Conservation (phyloP, 1,140 invertebrate species). For the Diachasma alloeum region DNA sequence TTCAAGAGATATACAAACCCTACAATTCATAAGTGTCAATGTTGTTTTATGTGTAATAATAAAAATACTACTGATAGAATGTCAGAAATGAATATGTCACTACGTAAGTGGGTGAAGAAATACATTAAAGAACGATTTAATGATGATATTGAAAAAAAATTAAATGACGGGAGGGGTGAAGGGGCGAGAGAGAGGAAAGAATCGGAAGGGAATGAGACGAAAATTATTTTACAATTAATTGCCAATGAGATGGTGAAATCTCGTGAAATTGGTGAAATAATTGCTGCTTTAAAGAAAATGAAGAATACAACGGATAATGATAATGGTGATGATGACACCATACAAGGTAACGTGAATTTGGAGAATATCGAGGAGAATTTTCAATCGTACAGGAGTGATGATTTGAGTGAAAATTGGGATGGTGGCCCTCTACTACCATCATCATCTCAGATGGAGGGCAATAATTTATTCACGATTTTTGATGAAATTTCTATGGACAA, state of each 20-base stretch:
- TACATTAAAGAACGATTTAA: constrained; percentile 54
- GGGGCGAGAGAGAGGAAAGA: not conserved
- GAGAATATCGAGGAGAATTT: not conserved
- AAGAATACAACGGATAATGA: constrained; percentile 23
- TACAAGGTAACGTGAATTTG: not conserved
- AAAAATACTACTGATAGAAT: not conserved
- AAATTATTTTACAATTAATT: constrained; percentile 32
- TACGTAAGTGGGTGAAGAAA: constrained; percentile 53
- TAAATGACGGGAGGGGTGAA: too few species aligned
- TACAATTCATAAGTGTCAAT: not conserved
- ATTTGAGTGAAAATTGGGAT: constrained; percentile 40
- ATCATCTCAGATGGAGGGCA: constrained; percentile 35
- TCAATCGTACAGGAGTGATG: constrained; percentile 38
- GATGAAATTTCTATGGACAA: constrained; percentile 50
- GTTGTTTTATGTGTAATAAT: not conserved
- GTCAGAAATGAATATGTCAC: constrained; percentile 40
- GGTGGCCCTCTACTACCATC: constrained; percentile 46
- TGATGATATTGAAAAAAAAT: constrained; percentile 34
- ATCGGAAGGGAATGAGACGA: not conserved
- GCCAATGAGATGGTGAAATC: constrained; percentile 50
- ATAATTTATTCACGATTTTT: constrained; percentile 43
- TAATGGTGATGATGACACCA: not conserved
- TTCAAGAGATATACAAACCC: not conserved
- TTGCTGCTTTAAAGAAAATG: constrained; percentile 43
- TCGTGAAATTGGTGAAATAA: constrained; percentile 47